These are phyloP conservation scores for Agonopterix heracliana DNA, from an alignment of 2,888 invertebrate genomes.

Conservation along the genomic window DNA sequence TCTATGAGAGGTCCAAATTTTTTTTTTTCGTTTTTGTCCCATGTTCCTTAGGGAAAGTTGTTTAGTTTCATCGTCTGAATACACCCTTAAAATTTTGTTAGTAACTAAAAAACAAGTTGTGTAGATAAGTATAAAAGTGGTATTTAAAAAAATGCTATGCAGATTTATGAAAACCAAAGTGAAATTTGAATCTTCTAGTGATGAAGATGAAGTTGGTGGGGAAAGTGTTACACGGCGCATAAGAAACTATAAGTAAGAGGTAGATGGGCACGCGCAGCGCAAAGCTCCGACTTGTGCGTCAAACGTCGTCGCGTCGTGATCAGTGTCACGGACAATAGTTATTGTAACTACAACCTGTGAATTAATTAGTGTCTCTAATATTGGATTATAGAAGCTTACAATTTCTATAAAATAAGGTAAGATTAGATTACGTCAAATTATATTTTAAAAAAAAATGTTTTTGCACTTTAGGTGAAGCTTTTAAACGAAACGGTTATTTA, in stretches of 20 bases:
- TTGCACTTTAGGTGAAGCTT: no score
- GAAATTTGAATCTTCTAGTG: conserved; percentile 36
- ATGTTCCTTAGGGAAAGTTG: no score
- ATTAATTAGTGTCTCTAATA: background rate
- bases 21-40: no score
- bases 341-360: background rate
- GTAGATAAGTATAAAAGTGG: no score
- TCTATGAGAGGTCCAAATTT: no score
- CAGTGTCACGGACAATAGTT: conserved; percentile 32
- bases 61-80: no score
- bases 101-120: no score
- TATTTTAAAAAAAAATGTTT: no score
- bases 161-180: conserved; percentile 19
- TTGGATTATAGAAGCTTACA: background rate
- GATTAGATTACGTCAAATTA: background rate
- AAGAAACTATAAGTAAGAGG: conserved; percentile 69
- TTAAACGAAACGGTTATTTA: no score
- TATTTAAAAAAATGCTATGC: no score
- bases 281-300: conserved; percentile 42
- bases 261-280: conserved; percentile 38
- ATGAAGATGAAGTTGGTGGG: conserved; percentile 46
- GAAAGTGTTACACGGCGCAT: conserved; percentile 58
- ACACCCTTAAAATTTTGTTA: no score
- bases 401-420: background rate
- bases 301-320: background rate